Evolutionary conservation across 1,140 invertebrate genomes (phyloP).

Genomic region (Drosophila melanica): DNA sequence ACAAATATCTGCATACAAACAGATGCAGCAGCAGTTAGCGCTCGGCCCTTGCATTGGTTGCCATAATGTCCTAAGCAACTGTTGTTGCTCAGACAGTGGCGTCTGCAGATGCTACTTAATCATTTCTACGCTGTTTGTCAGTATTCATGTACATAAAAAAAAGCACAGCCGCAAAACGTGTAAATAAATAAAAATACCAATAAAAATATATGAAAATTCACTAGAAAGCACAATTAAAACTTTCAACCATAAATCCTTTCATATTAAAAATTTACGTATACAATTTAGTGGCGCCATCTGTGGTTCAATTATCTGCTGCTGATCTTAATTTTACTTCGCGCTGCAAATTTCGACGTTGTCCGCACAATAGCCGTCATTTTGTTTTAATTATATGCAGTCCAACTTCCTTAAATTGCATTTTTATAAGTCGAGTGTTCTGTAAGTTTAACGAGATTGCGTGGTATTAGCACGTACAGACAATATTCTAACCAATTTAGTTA

Average conservation of each 20-base stretch:
- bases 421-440: too few species aligned
- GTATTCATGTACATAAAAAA: slow-evolving; percentile 6
- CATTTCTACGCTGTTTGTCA: slow-evolving; percentile 10
- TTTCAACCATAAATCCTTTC: slow-evolving; percentile 1
- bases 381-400: too few species aligned
- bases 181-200: slow-evolving; percentile 7
- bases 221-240: not conserved
- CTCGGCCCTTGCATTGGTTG: slow-evolving; percentile 40
- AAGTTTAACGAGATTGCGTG: too few species aligned
- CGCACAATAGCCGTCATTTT: too few species aligned
- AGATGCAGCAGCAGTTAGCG: slow-evolving; percentile 32
- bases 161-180: not conserved
- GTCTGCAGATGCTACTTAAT: slow-evolving; percentile 34
- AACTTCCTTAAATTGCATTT: too few species aligned
- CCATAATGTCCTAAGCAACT: slow-evolving; percentile 33
- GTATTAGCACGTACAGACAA: too few species aligned
- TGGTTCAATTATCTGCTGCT: slow-evolving; percentile 2
- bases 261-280: not conserved
- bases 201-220: not conserved
- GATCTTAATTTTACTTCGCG: not conserved
- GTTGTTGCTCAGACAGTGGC: slow-evolving; percentile 41
- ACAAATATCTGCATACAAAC: slow-evolving; percentile 27
- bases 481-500: too few species aligned
- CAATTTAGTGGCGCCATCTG: slow-evolving; percentile 6
- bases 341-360: not conserved